Percentiles rank a stretch among this genome's conserved stretches.
phyloP scores from a whole-genome alignment of 2,888 invertebrate genomes.

The Hybos culiciformis region DNA sequence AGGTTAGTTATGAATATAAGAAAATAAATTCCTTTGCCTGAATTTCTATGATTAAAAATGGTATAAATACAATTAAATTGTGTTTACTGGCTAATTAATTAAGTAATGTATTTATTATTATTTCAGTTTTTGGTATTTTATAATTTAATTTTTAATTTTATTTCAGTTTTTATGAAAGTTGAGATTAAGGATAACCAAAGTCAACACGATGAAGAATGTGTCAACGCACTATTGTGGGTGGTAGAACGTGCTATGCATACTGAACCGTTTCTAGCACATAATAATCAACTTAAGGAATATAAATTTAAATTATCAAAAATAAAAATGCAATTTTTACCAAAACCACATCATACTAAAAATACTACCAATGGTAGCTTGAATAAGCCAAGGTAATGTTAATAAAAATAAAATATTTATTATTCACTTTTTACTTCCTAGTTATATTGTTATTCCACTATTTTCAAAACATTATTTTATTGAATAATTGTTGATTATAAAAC shows the following conservation, averaged over 20 bases:
- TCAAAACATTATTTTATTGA: neutral
- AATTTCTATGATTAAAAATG: too few species aligned
- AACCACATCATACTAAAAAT: slow-evolving; percentile 29
- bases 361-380: slow-evolving; percentile 24
- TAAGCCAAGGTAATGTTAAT: slow-evolving; percentile 27
- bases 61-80: too few species aligned
- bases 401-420: too few species aligned
- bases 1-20: too few species aligned
- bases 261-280: slow-evolving; percentile 32
- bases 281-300: slow-evolving; percentile 31
- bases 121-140: slow-evolving; percentile 1
- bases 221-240: slow-evolving; percentile 31
- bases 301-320: slow-evolving; percentile 33
- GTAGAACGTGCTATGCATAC: slow-evolving; percentile 33
- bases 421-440: too few species aligned
- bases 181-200: slow-evolving; percentile 29
- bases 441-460: too few species aligned
- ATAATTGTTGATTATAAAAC: slow-evolving; percentile 1
- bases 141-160: neutral
- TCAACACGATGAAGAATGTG: slow-evolving; percentile 32
- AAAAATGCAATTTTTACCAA: slow-evolving; percentile 31
- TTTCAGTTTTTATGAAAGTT: slow-evolving; percentile 19
- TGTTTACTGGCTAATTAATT: too few species aligned
- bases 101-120: too few species aligned
- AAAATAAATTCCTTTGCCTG: too few species aligned